Evolutionary conservation across 2,888 invertebrate genomes (phyloP).

Genomic region (Nasonia oneida): DNA sequence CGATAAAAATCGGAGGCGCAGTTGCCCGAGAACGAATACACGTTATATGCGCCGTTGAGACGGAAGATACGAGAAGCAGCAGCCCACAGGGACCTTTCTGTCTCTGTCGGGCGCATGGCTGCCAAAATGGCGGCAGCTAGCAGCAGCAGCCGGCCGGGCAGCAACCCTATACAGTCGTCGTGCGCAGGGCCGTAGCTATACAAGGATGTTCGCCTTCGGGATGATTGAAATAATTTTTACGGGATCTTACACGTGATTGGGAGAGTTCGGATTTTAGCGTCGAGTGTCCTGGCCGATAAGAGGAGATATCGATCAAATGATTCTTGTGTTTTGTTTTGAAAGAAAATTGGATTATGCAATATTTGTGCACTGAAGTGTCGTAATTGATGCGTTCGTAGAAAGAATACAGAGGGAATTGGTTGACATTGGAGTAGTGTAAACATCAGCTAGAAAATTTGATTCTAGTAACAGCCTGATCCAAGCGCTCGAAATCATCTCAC

Average conservation of each 20-base stretch:
- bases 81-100: conserved; percentile 34
- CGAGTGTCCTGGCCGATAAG: not conserved
- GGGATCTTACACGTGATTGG: not conserved
- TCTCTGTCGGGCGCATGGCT: conserved; percentile 70
- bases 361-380: too few species aligned
- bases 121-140: conserved; percentile 78
- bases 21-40: conserved; percentile 3
- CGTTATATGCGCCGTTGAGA: not conserved
- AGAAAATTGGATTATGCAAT: not conserved
- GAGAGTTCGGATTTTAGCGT: not conserved
- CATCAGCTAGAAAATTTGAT: too few species aligned
- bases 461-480: too few species aligned
- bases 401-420: not conserved
- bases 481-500: not conserved
- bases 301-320: not conserved
- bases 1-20: conserved; percentile 45
- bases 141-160: conserved; percentile 67
- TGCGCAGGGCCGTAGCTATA: conserved; percentile 56
- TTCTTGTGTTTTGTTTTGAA: not conserved
- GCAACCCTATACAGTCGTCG: conserved; percentile 50
- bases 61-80: not conserved
- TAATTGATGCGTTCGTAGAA: not conserved
- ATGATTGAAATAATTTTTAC: not conserved
- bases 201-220: not conserved
- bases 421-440: not conserved